Percentiles rank a stretch among this genome's conserved stretches.
phyloP scores from a whole-genome alignment of 2,888 invertebrate species.

The Orchestes rusci region DNA sequence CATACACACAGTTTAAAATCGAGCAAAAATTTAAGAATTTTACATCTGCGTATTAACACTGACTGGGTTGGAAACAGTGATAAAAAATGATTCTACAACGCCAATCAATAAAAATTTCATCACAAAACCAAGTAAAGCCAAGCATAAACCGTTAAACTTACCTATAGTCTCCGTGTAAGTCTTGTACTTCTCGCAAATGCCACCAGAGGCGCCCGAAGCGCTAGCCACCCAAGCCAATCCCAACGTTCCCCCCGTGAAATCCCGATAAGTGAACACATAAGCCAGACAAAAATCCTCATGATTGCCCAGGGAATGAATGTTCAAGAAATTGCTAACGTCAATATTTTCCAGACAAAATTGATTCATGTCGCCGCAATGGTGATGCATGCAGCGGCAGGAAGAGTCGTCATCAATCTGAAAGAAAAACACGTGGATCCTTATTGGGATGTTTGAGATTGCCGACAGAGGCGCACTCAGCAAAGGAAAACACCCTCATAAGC shows the following conservation, averaged over 20 bases:
- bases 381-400: conserved; percentile 58
- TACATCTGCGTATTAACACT: no score
- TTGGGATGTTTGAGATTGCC: no score
- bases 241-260: conserved; percentile 96
- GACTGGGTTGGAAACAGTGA: no score
- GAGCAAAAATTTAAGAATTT: no score
- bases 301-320: conserved; percentile 93
- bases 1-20: no score
- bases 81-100: no score
- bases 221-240: conserved; percentile 99
- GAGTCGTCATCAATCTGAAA: conserved; percentile 84
- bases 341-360: conserved; percentile 95
- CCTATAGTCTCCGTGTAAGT: conserved; percentile 88
- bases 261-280: conserved; percentile 97
- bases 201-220: conserved; percentile 94
- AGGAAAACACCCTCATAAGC: no score
- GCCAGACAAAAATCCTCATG: conserved; percentile 98
- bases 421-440: no score
- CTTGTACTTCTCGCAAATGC: conserved; percentile 97
- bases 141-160: no score
- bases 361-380: conserved; percentile 63
- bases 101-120: no score
- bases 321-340: conserved; percentile 97
- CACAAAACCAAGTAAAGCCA: no score
- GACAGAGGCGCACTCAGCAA: no score